Percentiles rank a stretch among this genome's conserved stretches.
phyloP scores from a whole-genome alignment of 2,113 vertebrate species.

The Brachionichthys hirsutus region DNA sequence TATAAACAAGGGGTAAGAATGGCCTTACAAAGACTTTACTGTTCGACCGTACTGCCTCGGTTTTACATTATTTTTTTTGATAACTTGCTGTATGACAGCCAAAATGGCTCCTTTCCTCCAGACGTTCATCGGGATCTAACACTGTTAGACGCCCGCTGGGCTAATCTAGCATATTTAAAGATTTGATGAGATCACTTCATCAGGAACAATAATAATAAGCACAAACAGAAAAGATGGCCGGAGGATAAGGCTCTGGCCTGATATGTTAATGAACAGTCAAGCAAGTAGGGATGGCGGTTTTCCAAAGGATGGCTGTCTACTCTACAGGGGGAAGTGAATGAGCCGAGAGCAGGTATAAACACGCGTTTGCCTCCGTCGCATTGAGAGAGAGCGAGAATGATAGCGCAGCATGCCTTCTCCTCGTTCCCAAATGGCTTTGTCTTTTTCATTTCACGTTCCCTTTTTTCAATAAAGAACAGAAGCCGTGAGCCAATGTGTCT shows the following conservation, averaged over 20 bases:
- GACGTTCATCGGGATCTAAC: background rate
- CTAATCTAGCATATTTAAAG: constrained; percentile 7
- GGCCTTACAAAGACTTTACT: background rate
- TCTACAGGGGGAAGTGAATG: constrained; percentile 8
- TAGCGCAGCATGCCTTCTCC: constrained; percentile 16
- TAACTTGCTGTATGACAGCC: background rate
- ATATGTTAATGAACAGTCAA: constrained; percentile 21
- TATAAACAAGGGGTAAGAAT: constrained; percentile 7
- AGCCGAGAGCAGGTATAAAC: constrained; percentile 20
- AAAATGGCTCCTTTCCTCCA: background rate
- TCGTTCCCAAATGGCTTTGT: constrained; percentile 17
- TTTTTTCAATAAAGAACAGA: constrained; percentile 22
- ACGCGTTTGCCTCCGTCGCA: constrained; percentile 3
- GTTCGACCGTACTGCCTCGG: background rate
- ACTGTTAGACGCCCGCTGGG: background rate
- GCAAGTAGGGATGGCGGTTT: constrained; percentile 2
- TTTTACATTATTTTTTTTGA: background rate
- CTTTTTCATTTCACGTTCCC: constrained; percentile 23
- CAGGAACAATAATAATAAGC: constrained; percentile 9
- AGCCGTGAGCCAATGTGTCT: constrained; percentile 14
- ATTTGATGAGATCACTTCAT: constrained; percentile 15
- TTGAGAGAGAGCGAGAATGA: constrained; percentile 7
- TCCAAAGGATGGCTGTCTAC: constrained; percentile 21
- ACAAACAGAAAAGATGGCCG: constrained; percentile 8
- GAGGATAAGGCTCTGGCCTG: constrained; percentile 15